phyloP scores from a whole-genome alignment of 2,797 vertebrate species.

The Micrastur ruficollis region DNA sequence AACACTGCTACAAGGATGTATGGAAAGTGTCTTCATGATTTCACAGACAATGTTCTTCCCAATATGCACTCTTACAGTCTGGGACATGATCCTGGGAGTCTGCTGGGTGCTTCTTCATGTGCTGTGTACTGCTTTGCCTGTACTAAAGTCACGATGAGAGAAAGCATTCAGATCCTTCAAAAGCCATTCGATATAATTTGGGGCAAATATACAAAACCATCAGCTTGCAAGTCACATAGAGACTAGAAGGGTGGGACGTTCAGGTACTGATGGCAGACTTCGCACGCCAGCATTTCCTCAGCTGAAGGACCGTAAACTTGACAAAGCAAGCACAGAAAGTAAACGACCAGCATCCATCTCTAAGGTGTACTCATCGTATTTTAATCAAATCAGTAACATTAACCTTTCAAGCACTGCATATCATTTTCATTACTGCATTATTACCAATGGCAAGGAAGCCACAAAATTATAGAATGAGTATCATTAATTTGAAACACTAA shows the following conservation, averaged over 20 bases:
- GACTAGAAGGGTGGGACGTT: not conserved
- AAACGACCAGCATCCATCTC: not conserved
- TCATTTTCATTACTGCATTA: conserved; percentile 5
- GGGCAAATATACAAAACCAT: not conserved
- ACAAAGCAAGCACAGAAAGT: not conserved
- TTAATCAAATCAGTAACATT: not conserved
- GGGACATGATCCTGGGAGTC: not conserved
- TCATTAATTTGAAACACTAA: not conserved
- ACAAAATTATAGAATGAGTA: not conserved
- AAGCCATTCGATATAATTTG: not conserved
- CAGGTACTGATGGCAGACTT: not conserved
- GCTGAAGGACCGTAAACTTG: not conserved
- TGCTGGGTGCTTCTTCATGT: not conserved
- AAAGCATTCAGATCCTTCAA: not conserved
- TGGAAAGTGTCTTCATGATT: not conserved
- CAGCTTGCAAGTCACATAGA: not conserved
- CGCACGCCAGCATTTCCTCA: not conserved
- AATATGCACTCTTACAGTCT: accelerated
- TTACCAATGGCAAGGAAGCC: not conserved
- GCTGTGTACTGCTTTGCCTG: not conserved
- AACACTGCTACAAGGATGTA: not conserved
- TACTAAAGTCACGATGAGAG: accelerated
- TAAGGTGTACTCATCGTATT: not conserved
- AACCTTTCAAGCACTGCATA: not conserved
- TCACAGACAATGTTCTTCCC: not conserved